Base-by-base conservation (phyloP, 2,888 invertebrate species). In the Dyspetes luteomarginatus region DNA sequence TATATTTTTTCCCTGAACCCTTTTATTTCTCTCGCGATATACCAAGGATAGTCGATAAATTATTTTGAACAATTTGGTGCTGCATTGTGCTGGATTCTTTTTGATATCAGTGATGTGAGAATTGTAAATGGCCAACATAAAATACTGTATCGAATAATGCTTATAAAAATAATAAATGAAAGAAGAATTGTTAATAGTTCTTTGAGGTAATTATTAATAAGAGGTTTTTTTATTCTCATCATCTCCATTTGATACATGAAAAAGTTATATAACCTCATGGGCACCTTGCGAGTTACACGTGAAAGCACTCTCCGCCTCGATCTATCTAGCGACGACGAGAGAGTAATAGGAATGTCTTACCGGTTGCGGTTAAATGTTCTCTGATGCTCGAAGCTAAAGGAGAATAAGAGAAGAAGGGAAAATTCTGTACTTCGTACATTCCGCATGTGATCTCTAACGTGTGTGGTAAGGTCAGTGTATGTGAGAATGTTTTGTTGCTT, bases 361-460 rank as follows among this genome's bases (percentile, higher is more conserved):
- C 76, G 64, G 41, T 58, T 69, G 68, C 17, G 30, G 56, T 56
- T 74, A 78, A 78, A 82, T 78, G 67, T 77, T 81, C 73, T 72
- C 50, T 22, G 52, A 71, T 67, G 71, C 43, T 67, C 71, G 67
- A 75, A 36, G 36, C 56, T 48, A 22, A 19, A 28, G 64, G 48
- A 74, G 69, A 62, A 60, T 55, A 43, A 26, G 58, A 50, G 69
- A 74, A 75, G 56, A 58, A 75, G 64, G 30, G 65, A 80, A 75
- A 67, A 65, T 60, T 71, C 62, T 36, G 65, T 30, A 41, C 17
- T 26, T 9, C 19, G 45, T 75, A 58, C 52, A 75, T 71, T 64
- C 45, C 50, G 65, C 52, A 26, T 71, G 36, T 24, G 24, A 50
- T 62, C 36, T 62, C 12, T 24, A 28, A 71, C 60, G 36, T 72